A percentile compares a stretch with the other conserved stretches of the same genome.
These are phyloP conservation scores for Bombus confusus DNA, from an alignment of 1,140 invertebrate genomes.

Conservation along the genomic window DNA sequence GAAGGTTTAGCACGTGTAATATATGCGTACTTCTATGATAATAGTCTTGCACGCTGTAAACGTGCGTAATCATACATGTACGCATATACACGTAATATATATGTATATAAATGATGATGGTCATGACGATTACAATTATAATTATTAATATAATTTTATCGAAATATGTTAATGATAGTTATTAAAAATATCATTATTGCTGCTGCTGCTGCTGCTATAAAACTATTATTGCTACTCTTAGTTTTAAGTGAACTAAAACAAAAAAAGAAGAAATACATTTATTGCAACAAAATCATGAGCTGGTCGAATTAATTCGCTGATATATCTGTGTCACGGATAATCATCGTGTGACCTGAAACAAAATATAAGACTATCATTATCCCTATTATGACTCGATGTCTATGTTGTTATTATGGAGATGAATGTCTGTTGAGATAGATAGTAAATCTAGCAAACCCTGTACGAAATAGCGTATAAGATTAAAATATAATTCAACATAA, in stretches of 20 bases:
- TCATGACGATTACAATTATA: constrained; percentile 68
- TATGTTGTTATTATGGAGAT: constrained; percentile 51
- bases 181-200: constrained; percentile 65
- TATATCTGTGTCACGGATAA: constrained; percentile 32
- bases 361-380: constrained; percentile 35
- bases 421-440: constrained; percentile 43
- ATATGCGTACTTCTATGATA: constrained; percentile 47
- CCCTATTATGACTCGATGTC: constrained; percentile 47
- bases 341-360: constrained; percentile 31
- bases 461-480: constrained; percentile 45
- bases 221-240: constrained; percentile 57
- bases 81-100: constrained; percentile 60
- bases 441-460: constrained; percentile 32
- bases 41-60: not conserved
- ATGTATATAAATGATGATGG: constrained; percentile 68
- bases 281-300: constrained; percentile 49
- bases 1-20: constrained; percentile 44
- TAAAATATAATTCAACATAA: constrained; percentile 44
- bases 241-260: constrained; percentile 47
- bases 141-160: constrained; percentile 71
- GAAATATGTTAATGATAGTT: constrained; percentile 69
- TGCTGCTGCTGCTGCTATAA: constrained; percentile 58
- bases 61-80: constrained; percentile 50
- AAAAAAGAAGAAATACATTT: constrained; percentile 56
- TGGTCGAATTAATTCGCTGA: constrained; percentile 53